Evolutionary conservation across 1,140 invertebrate species (phyloP), one percentile per base, ranked within the genome.

Genomic region (Diabrotica undecimpunctata): DNA sequence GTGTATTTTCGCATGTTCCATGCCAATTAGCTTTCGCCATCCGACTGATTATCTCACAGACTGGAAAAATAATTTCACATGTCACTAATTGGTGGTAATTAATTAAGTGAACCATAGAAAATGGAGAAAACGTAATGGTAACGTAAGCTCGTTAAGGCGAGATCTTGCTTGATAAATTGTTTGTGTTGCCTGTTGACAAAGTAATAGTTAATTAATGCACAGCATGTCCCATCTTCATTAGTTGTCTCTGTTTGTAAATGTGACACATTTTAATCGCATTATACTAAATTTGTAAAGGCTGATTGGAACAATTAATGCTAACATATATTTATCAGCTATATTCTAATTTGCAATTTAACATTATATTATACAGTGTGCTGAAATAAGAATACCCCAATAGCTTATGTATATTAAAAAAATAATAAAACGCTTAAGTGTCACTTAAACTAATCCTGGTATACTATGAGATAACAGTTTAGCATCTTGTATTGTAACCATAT

Each of bases 91-190:
- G 61, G 39, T 62, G 37, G 51, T 54, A 62, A 62, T 62, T 54
- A 54, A 62, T 62, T 54, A 62, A 54, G 25, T 39, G 10, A 50
- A 8, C 11, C 61, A 11, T 11, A 54, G 61, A 62, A 54, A 62
- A 14, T 35, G 61, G 37, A 62, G 53, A 54, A 62, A 54, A 54
- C 51, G 37, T 60, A 51, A 54, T 36, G 14, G 52, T 55, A 62
- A 46, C 51, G 25, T 51, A 38, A 64, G 54, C 54, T 50, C 55
- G 54, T 64, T 64, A 64, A 55, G 35, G 35, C 25, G 37, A 58
- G 62, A 64, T 64, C 62, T 57, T 53, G 38, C 25, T 51, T 64
- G 56, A 64, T 64, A 64, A 64, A 64, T 64, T 64, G 62, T 64
- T 64, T 58, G 62, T 51, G 55, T 54, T 55, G 52, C 13, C 39